Percentiles rank a stretch among this genome's conserved stretches.
Conservation (phyloP, 2,113 vertebrate genomes). For the Myiopsitta monachus region DNA sequence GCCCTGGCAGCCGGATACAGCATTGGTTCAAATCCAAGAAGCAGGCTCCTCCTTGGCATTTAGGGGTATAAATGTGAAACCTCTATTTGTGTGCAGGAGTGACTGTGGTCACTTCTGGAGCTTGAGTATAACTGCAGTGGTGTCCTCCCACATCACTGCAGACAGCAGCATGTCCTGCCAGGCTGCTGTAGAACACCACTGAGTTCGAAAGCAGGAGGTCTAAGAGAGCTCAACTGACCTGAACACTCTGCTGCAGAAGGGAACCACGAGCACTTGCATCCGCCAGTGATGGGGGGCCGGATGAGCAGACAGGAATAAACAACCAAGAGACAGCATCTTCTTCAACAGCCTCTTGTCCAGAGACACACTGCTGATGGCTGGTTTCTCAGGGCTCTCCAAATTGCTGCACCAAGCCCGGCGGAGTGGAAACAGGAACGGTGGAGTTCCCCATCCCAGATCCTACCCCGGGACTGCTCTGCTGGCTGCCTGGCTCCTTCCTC, state of each 20-base stretch:
- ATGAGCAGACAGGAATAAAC: background rate
- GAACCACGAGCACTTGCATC: background rate
- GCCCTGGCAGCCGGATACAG: background rate
- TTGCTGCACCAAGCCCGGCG: background rate
- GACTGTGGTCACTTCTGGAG: background rate
- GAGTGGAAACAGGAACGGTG: background rate
- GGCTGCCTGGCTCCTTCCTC: slow-evolving; percentile 31
- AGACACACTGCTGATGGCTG: background rate
- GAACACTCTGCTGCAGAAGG: background rate
- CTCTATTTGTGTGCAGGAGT: background rate
- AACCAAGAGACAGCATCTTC: background rate
- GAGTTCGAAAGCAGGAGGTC: background rate
- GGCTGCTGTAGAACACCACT: background rate
- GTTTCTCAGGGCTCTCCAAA: background rate
- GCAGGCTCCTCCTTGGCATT: background rate
- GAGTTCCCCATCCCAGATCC: background rate
- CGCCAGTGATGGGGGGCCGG: rapidly evolving
- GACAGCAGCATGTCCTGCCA: background rate
- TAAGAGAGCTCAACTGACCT: background rate
- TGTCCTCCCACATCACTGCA: background rate
- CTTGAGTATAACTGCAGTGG: background rate
- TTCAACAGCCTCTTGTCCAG: background rate
- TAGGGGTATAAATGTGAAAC: background rate
- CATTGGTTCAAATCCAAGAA: background rate
- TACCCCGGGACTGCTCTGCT: background rate